Conservation (phyloP, 2,888 invertebrate genomes). For the Coenonympha glycerion region DNA sequence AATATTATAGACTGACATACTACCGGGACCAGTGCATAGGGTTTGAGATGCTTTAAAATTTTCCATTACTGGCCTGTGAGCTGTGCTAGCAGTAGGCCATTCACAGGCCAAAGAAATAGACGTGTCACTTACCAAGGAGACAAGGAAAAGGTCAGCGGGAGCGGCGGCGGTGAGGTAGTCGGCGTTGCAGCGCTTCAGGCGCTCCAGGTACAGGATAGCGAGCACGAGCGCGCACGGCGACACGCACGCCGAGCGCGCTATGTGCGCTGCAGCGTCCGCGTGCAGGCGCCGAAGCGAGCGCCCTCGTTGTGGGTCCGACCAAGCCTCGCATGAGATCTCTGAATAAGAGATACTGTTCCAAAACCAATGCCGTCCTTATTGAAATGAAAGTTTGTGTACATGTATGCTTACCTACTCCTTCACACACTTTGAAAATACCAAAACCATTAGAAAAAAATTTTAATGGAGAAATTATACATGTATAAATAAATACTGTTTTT, state of each 20-base stretch:
- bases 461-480: not conserved
- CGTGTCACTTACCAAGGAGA: conserved; percentile 84
- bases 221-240: conserved; percentile 95
- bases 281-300: conserved; percentile 85
- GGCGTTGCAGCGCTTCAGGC: conserved; percentile 87
- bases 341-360: too few species aligned
- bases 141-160: conserved; percentile 94
- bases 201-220: conserved; percentile 94
- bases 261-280: conserved; percentile 83
- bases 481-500: not conserved
- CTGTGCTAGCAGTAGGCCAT: too few species aligned
- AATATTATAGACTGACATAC: too few species aligned
- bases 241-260: conserved; percentile 87
- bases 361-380: too few species aligned
- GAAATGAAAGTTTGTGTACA: too few species aligned
- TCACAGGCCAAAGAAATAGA: not conserved
- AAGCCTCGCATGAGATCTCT: conserved; percentile 90
- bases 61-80: too few species aligned
- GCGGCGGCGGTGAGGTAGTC: conserved; percentile 88
- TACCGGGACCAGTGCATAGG: too few species aligned
- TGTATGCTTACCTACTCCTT: too few species aligned
- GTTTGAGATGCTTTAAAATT: too few species aligned
- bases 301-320: conserved; percentile 85
- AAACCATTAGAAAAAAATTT: not conserved
- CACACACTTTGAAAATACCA: too few species aligned